A percentile compares a stretch with the other conserved stretches of the same genome.
phyloP scores from a whole-genome alignment of 1,140 invertebrate genomes.

The Frieseomelitta varia region DNA sequence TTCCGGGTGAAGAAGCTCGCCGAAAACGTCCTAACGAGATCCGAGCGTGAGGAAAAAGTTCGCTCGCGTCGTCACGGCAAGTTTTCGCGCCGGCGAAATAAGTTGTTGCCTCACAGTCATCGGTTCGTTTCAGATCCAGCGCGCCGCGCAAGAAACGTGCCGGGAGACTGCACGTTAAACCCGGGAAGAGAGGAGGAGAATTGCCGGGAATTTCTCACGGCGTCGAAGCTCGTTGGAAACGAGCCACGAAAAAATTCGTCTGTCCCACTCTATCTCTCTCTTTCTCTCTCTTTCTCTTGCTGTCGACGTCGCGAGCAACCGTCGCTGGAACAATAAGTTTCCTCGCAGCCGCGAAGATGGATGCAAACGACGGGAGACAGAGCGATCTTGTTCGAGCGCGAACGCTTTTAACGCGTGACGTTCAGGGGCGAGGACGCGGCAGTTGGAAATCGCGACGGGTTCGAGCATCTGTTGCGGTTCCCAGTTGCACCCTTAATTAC shows the following conservation, averaged over 20 bases:
- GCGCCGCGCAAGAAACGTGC: slow-evolving; percentile 1
- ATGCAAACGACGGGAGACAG: slow-evolving; percentile 44
- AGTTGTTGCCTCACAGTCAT: slow-evolving; percentile 39
- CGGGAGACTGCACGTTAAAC: background rate
- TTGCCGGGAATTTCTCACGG: slow-evolving; percentile 42
- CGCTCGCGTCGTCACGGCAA: slow-evolving; percentile 17
- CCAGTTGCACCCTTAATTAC: slow-evolving; percentile 63
- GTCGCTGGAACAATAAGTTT: slow-evolving; percentile 34
- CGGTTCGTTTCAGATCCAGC: slow-evolving; percentile 26
- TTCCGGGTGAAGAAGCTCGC: no score
- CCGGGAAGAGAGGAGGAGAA: background rate
- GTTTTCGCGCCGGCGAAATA: background rate
- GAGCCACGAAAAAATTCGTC: slow-evolving; percentile 21
- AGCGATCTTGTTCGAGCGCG: slow-evolving; percentile 4
- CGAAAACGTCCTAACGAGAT: background rate
- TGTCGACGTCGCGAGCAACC: slow-evolving; percentile 2
- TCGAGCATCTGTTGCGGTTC: slow-evolving; percentile 69
- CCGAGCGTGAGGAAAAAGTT: background rate
- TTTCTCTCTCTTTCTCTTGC: no score
- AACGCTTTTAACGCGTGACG: background rate
- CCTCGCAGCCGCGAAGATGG: slow-evolving; percentile 15
- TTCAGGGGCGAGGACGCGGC: background rate
- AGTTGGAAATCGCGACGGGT: slow-evolving; percentile 45
- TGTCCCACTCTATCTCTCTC: background rate
- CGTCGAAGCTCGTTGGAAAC: background rate